Base-by-base conservation (phyloP, 2,113 vertebrate species). In the Lepus europaeus region DNA sequence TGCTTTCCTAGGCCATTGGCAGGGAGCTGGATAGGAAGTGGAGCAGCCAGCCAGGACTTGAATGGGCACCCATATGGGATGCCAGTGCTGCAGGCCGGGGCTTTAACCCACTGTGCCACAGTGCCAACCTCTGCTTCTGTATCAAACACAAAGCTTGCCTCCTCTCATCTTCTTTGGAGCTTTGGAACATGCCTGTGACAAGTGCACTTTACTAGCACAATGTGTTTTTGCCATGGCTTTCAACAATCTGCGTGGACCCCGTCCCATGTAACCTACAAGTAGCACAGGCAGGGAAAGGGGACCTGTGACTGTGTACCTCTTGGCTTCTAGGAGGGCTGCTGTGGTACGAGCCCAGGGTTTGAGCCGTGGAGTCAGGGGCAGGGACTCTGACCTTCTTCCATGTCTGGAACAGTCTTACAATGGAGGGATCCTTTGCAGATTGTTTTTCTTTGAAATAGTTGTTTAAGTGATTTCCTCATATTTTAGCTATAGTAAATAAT, bases 401-500 rank as follows among this genome's bases (percentile, higher is more conserved):
- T 4, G 12, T 84, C 33, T 4, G 12, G 4, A 39, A 27, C 7
- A 31, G 19, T 45, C 9, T 69, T n/a, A 19, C 27, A 33, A 12
- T 69, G 64, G n/a, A 33, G 68, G 82, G 79, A 73, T 56, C 53
- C 83, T 49, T 4, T 61, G 31, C 23, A 53, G 69, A 69, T 17
- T 17, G 68, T 33, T 64, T 20, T 73, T 25, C 27, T 86, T 91
- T 77, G 23, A 66, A 91, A 89, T 73, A 70, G 64, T 31, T 56
- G 95, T 76, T 12, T 94, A 78, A 66, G 63, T 78, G 51, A 95
- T 94, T 74, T 51, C 36, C 85, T 88, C 45, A 68, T 31, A 72
- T 95, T 96, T 73, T 63, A n/a, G 90, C 39, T 29, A 11, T 64
- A 83, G 4, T 56, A 96, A 96, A 91, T 92, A 96, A 76, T 19